Evolutionary conservation across 2,888 invertebrate species (phyloP).

Genomic region (Ephialtes manifestator): DNA sequence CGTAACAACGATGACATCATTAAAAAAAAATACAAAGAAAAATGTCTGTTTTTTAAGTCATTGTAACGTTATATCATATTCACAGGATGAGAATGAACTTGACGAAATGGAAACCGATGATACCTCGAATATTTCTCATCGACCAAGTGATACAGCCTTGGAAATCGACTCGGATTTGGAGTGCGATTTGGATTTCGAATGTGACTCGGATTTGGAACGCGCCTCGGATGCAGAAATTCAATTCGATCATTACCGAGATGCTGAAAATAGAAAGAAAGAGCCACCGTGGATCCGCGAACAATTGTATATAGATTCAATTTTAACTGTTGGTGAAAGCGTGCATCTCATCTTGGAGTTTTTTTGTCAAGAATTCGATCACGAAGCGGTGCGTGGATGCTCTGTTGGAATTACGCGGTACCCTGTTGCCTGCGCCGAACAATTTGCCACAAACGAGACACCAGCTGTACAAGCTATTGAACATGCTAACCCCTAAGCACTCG

Average conservation of each 20-base stretch:
- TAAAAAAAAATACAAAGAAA: too few species aligned
- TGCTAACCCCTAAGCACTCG: not conserved
- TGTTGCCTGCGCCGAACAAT: constrained; percentile 1
- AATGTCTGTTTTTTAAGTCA: too few species aligned
- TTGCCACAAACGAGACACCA: not conserved
- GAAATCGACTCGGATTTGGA: not conserved
- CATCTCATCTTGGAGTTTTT: not conserved
- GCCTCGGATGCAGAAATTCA: not conserved
- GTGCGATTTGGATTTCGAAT: not conserved
- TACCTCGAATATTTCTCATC: not conserved
- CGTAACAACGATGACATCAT: too few species aligned
- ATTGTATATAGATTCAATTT: not conserved
- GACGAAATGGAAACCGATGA: not conserved
- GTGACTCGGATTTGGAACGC: not conserved
- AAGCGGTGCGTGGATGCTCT: not conserved
- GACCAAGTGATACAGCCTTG: not conserved
- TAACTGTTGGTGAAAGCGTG: not conserved
- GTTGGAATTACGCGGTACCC: not conserved
- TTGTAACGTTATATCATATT: too few species aligned
- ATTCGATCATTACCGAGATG: not conserved
- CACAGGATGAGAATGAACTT: too few species aligned
- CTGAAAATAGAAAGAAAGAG: not conserved
- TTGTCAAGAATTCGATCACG: not conserved
- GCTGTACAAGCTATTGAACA: not conserved
- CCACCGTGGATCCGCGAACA: not conserved